Base-by-base conservation (phyloP, 2,888 invertebrate genomes). In the Drosophila greeni region DNA sequence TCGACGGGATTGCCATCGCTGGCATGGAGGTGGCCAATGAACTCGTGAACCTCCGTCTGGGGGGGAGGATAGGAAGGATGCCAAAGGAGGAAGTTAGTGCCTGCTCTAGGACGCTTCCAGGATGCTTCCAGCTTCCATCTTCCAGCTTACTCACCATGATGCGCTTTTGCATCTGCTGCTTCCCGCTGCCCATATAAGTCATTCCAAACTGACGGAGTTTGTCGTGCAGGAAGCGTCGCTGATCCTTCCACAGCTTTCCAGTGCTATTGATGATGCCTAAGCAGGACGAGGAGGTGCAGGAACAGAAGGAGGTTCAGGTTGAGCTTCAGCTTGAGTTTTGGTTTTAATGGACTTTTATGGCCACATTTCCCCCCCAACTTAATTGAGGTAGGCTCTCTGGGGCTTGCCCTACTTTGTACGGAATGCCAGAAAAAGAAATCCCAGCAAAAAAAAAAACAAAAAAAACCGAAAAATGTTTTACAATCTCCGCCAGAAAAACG, bases 251-350 rank as follows among this genome's bases (percentile, higher is more conserved):
- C 81, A 97, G 90, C 74, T 93, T 92, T 68, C 97, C 97, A 75
- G 95, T 95, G 80, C 95, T 94, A 89, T 97, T 97, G 86, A 97
- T 93, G 79, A 97, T 94, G 78, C 97, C 97, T 97, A 91, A 51
- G 74, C n/a, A 23, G 37, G 12, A 54, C 45, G 4, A 57, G 48
- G 36, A 34, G 54, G 9, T n/a, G n/a, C n/a, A 48, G 16, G 39
- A 56, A 31, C n/a, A n/a, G n/a, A n/a, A n/a, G n/a, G n/a, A n/a
- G n/a, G n/a, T n/a, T n/a, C n/a, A n/a, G n/a, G n/a, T n/a, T n/a
- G n/a, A n/a, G n/a, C n/a, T n/a, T n/a, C n/a, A n/a, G n/a, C n/a
- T n/a, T n/a, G n/a, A n/a, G n/a, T n/a, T n/a, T n/a, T n/a, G n/a
- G n/a, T n/a, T n/a, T n/a, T n/a, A n/a, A n/a, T n/a, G n/a, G n/a